Evolutionary conservation across 92 coral and sea anemone genomes (phyloP), one percentile per base, ranked within the genome.

Genomic region (Meandrina meandrites): DNA sequence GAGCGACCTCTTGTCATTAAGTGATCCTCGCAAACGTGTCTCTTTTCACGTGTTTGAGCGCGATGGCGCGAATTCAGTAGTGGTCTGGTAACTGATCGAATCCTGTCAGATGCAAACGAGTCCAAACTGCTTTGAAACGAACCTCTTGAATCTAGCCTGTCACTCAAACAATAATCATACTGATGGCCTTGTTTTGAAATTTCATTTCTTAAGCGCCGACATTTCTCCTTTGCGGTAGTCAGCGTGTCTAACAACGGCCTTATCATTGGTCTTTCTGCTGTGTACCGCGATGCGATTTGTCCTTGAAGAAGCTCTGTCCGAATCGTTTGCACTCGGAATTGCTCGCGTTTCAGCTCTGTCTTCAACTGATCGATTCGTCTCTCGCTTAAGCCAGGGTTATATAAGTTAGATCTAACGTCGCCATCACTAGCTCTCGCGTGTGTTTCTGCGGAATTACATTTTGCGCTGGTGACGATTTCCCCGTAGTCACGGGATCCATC

Each of bases 291-390:
- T 19, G 70, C 35, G 8, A 91, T 60, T 56, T 92, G 91, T n/a
- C 89, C 71, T n/a, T 88, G 87, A 36, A 90, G 60, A 22, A 92
- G 66, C 79, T 88, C 87, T 15, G 92, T 91, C 79, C 92, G 75
- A 76, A 90, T 82, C 36, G 64, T 83, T 50, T 90, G 97, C 32
- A 92, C 90, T 31, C 88, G 84, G 71, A 80, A 47, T 80, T 94
- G 97, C 42, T 94, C 94, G 15, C 85, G 80, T 50, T 79, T 92
- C 80, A 94, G 79, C 69, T 88, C 90, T 78, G 73, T 89, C 67
- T 82, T 90, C 58, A 92, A 77, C 58, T 74, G 58, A 40, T 88
- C 87, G 32, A 92, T 75, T 62, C 80, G 80, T 32, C 85, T 84
- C 81, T 78, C 24, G 81, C 62, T 16, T 1, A 67, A 31, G 30